Percentiles rank a stretch among this genome's conserved stretches.
These are phyloP conservation scores for Micromys minutus DNA, from an alignment of 2,113 vertebrate species.

Conservation along the genomic window DNA sequence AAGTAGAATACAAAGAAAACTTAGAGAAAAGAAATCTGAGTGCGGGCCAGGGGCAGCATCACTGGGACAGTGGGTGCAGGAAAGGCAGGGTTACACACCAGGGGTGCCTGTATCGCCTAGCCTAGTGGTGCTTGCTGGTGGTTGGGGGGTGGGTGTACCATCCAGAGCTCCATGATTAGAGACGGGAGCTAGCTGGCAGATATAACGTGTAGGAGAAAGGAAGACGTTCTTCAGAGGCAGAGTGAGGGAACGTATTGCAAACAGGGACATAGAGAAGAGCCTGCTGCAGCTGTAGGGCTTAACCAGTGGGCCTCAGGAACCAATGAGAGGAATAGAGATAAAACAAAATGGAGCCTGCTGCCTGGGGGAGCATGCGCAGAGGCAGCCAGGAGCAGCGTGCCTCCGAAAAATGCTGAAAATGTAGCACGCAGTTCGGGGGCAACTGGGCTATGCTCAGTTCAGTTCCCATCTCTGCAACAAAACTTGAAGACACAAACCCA, in stretches of 20 bases:
- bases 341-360: too few species aligned
- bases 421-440: neutral
- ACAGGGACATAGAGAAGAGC: neutral
- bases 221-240: neutral
- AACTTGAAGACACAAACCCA: neutral
- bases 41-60: too few species aligned
- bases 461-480: neutral
- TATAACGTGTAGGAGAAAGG: too few species aligned
- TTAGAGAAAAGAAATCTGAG: neutral
- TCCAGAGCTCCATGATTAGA: neutral
- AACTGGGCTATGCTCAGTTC: neutral
- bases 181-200: neutral
- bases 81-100: neutral
- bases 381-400: neutral
- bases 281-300: neutral
- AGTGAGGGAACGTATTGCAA: neutral
- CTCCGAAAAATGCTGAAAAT: neutral
- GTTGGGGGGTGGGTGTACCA: neutral
- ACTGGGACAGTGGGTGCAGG: neutral
- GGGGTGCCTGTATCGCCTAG: neutral
- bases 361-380: neutral
- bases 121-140: neutral
- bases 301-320: neutral
- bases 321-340: neutral
- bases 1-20: neutral